Evolutionary conservation across 1,140 invertebrate genomes (phyloP).

Genomic region (Grapholita molesta): DNA sequence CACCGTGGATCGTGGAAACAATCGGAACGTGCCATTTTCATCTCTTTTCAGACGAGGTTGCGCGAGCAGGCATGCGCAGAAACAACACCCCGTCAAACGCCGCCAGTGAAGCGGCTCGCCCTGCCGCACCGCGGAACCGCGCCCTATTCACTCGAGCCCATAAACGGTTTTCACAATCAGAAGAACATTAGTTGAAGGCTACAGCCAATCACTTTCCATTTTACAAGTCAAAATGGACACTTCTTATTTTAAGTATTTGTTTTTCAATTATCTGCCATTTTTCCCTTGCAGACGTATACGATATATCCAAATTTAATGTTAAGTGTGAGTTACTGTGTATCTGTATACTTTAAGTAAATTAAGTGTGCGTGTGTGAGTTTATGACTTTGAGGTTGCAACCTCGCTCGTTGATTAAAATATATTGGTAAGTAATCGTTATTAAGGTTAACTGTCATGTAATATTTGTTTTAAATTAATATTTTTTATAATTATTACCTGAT

Average conservation of each 20-base stretch:
- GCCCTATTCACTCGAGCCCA: slow-evolving; percentile 25
- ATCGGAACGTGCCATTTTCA: slow-evolving; percentile 40
- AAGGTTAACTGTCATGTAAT: background rate
- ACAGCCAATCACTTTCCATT: background rate
- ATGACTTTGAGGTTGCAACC: slow-evolving; percentile 4
- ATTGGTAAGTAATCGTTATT: background rate
- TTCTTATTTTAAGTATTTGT: background rate
- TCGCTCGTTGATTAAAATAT: background rate
- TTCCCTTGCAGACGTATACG: background rate
- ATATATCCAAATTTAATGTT: background rate
- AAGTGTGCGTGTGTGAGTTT: slow-evolving; percentile 2
- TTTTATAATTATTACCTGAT: no score
- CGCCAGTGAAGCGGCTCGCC: slow-evolving; percentile 49
- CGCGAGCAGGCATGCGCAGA: slow-evolving; percentile 65
- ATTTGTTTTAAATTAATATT: no score
- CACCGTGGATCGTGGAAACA: slow-evolving; percentile 26
- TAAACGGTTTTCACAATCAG: slow-evolving; percentile 24
- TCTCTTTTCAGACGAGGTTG: slow-evolving; percentile 49
- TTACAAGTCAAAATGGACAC: background rate
- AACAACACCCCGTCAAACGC: slow-evolving; percentile 43
- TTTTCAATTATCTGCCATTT: background rate
- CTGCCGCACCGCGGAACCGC: slow-evolving; percentile 49
- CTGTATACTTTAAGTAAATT: background rate
- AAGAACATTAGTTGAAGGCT: background rate
- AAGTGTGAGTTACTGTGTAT: slow-evolving; percentile 10